A percentile compares a stretch with the other conserved stretches of the same genome.
phyloP scores from a whole-genome alignment of 2,888 invertebrate genomes.

The Parelbella ahira region DNA sequence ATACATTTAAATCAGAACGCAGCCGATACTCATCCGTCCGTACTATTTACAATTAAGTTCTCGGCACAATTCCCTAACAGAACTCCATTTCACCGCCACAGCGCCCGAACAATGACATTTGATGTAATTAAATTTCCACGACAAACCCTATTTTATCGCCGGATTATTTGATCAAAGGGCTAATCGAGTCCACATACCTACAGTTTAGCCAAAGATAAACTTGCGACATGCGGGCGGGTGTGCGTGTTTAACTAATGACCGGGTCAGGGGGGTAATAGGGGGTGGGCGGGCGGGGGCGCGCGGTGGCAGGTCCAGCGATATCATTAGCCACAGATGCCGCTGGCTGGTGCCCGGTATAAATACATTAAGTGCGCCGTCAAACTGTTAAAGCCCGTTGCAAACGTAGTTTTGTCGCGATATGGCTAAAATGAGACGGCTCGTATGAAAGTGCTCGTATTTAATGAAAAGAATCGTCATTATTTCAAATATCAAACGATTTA shows the following conservation, averaged over 20 bases:
- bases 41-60: neutral
- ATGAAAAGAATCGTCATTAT: no score
- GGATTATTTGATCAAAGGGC: slow-evolving; percentile 80
- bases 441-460: neutral
- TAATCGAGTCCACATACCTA: slow-evolving; percentile 78
- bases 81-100: slow-evolving; percentile 42
- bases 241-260: slow-evolving; percentile 81
- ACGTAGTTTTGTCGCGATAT: slow-evolving; percentile 40
- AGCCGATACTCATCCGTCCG: no score
- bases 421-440: neutral
- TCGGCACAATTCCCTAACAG: slow-evolving; percentile 9
- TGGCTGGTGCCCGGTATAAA: slow-evolving; percentile 67
- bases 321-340: slow-evolving; percentile 80
- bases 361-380: slow-evolving; percentile 78
- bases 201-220: slow-evolving; percentile 78
- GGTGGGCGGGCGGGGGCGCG: slow-evolving; percentile 30
- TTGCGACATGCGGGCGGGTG: slow-evolving; percentile 78
- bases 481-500: no score
- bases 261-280: slow-evolving; percentile 60
- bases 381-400: slow-evolving; percentile 67
- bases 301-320: slow-evolving; percentile 62
- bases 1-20: no score
- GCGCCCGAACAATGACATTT: slow-evolving; percentile 62
- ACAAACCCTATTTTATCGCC: slow-evolving; percentile 71
- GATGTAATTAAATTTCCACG: slow-evolving; percentile 75